Base-by-base conservation (phyloP, 1,140 invertebrate genomes). In the Tenebrio molitor region DNA sequence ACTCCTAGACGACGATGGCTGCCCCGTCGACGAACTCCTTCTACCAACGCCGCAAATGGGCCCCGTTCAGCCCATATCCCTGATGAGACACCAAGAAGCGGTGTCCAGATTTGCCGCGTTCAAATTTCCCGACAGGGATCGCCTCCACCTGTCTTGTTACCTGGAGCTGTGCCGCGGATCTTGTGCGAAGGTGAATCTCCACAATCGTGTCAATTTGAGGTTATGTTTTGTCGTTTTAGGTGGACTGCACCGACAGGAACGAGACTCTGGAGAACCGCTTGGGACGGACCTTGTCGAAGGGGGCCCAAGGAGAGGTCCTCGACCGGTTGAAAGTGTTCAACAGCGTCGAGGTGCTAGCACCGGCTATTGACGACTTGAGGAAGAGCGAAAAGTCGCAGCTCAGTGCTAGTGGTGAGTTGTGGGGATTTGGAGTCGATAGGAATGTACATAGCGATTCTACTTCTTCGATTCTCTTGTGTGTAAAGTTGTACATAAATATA, bases 41-140 rank as follows among this genome's bases (percentile, higher is more conserved):
- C 85, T 91, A 79, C 87, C 86, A 50, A 83, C 83, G 34, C 86
- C 77, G 0, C 70, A 64, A 39, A 79, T 75, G 44, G 78, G 77
- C n/a, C 78, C 81, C 3, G 58, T 79, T 2, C 12, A 83, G 82
- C 69, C 77, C 0, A 79, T 80, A 10, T 69, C 74, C 6, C 83
- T 87, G 7, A 88, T 88, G 86, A 84, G 84, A 2, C 87, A 87
- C 67, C 87, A 88, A 78, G 86, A 88, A 69, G 87, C 87, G 8
- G 63, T 83, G 66, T 87, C 91, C 0, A 89, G 87, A 23, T 93
- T 94, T 84, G 87, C 89, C 7, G 92, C 91, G 3, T 94, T 94
- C 76, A 93, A 93, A 78, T 93, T 94, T 84, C 91, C 92, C 10
- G 91, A 92, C 76, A 84, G 91, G 72, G 90, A 91, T 62, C 88